Evolutionary conservation across 2,888 invertebrate genomes (phyloP), one percentile per base, ranked within the genome.

Genomic region (Agrilus biguttatus): DNA sequence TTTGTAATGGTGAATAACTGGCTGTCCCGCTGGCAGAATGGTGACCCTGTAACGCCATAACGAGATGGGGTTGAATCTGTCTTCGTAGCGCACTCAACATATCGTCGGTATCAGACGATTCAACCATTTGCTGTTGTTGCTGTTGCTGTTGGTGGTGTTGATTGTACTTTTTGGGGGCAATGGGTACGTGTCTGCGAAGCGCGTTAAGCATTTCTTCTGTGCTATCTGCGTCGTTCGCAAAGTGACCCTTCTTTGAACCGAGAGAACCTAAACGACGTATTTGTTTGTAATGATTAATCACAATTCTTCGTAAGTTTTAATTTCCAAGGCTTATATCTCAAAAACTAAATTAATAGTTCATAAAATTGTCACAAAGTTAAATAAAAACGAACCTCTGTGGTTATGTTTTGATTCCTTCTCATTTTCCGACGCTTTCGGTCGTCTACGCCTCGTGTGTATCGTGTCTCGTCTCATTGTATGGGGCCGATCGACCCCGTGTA

Each of bases 391-490:
- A 28, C 28, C 28, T 28, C 28, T 28, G 28, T 41, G 42, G 37
- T 46, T 48, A 37, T 56, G 49, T 47, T 57, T 51, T 43, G 54
- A 50, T 5, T 35, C 36, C 42, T 37, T 40, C 36, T 55, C 43
- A 37, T 43, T 70, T 52, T 71, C 72, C 56, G 75, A 81, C 57
- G 80, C 82, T 51, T 89, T 77, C 2, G 89, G 89, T 53, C 92
- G 78, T 54, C 92, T 77, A 66, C 92, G 84, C 48, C 93, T 73
- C 45, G 92, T 92, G 67, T 95, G 95, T 55, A 96, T 93, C 36
- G 92, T 93, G 65, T 95, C 95, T 56, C 95, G 84, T 55, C 92
- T 77, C 93, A 96, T 96, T 45, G 92, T 88, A 54, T 88, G 78
- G 19, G 95, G 95, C 46, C 95, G 77, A 66, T 90, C 88, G 42